These are phyloP conservation scores for Takifugu bimaculatus DNA, from an alignment of 2,113 vertebrate species.

Conservation along the genomic window DNA sequence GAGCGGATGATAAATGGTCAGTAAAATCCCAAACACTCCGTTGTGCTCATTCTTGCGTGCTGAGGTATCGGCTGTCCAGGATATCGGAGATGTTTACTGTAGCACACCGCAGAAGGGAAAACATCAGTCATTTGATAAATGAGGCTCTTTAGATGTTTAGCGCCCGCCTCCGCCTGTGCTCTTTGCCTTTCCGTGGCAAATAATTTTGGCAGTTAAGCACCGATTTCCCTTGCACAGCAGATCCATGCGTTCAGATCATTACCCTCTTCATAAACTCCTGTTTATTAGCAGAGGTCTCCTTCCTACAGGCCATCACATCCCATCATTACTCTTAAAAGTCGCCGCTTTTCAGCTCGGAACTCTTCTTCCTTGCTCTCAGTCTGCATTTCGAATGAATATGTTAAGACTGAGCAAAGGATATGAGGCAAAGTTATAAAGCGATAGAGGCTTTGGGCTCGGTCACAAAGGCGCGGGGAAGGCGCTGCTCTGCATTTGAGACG, in stretches of 20 bases:
- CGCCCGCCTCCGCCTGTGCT: slow-evolving; percentile 51
- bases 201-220: slow-evolving; percentile 73
- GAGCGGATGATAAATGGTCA: not conserved
- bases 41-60: slow-evolving; percentile 40
- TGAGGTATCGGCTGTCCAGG: slow-evolving; percentile 32
- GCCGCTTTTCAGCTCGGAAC: slow-evolving; percentile 28
- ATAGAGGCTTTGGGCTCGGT: too few relatives aligned
- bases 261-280: slow-evolving; percentile 64
- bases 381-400: too few relatives aligned
- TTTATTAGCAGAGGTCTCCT: slow-evolving; percentile 66
- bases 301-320: slow-evolving; percentile 40
- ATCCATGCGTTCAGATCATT: slow-evolving; percentile 68
- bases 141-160: slow-evolving; percentile 69
- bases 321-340: slow-evolving; percentile 21
- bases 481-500: too few relatives aligned
- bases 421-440: too few relatives aligned
- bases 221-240: slow-evolving; percentile 73
- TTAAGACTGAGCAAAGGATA: too few relatives aligned
- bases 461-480: too few relatives aligned
- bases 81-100: slow-evolving; percentile 29
- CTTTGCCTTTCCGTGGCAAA: slow-evolving; percentile 57
- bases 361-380: too few relatives aligned
- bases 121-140: slow-evolving; percentile 67
- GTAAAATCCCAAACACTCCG: slow-evolving; percentile 29
- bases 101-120: slow-evolving; percentile 32